phyloP scores from a whole-genome alignment of 1,140 invertebrate species.

The Dendroctonus valens region DNA sequence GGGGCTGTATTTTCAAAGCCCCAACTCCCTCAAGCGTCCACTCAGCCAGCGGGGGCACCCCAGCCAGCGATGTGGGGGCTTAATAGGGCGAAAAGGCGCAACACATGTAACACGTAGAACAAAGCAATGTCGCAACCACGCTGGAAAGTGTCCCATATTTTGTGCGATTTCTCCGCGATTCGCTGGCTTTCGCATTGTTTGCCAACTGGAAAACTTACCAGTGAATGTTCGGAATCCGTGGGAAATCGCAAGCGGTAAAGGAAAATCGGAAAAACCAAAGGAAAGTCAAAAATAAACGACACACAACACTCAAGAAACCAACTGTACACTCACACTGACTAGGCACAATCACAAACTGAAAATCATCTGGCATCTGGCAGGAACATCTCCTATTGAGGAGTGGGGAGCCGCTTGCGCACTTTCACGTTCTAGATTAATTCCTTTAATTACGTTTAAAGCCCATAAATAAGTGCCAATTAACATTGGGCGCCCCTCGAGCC shows the following conservation, averaged over 20 bases:
- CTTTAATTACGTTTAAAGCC: too few species aligned
- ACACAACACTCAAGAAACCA: constrained; percentile 25
- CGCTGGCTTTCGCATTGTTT: not conserved
- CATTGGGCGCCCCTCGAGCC: too few species aligned
- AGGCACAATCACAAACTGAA: constrained; percentile 32
- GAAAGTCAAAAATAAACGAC: constrained; percentile 31
- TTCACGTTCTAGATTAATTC: too few species aligned
- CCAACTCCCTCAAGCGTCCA: not conserved
- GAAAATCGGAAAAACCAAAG: constrained; percentile 22
- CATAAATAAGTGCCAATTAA: too few species aligned
- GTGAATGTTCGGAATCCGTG: constrained; percentile 19
- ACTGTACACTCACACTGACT: constrained; percentile 17
- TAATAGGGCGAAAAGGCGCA: constrained; percentile 8
- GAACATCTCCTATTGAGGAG: too few species aligned
- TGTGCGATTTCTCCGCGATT: constrained; percentile 2
- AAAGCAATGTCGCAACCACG: constrained; percentile 19
- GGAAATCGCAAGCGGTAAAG: constrained; percentile 12
- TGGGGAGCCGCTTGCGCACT: too few species aligned
- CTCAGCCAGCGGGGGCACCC: not conserved
- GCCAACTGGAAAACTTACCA: constrained; percentile 20
- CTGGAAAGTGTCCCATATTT: constrained; percentile 35
- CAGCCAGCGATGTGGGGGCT: not conserved
- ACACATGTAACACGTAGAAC: not conserved
- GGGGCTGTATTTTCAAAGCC: not conserved
- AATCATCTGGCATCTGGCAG: constrained; percentile 19